These are phyloP conservation scores for Xyrichtys novacula DNA, from an alignment of 2,797 vertebrate species.

Conservation along the genomic window DNA sequence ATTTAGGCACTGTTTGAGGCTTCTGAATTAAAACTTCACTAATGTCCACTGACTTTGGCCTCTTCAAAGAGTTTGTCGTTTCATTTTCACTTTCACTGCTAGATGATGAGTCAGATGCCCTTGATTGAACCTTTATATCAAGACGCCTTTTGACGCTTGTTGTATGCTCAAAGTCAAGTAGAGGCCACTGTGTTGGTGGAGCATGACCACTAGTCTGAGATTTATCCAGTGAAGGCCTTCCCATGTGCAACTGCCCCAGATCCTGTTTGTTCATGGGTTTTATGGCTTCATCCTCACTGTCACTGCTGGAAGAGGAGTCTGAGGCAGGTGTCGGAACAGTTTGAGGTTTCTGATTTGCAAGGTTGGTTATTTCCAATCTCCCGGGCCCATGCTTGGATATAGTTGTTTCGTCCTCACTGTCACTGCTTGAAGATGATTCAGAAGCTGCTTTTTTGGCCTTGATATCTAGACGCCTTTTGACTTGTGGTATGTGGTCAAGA, in stretches of 20 bases:
- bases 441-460: neutral
- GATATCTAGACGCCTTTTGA: constrained; percentile 36
- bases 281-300: constrained; percentile 6
- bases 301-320: neutral
- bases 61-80: neutral
- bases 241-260: accelerated
- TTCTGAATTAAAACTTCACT: accelerated
- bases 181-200: constrained; percentile 7
- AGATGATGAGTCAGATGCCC: neutral
- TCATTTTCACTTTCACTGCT: constrained; percentile 29
- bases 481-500: accelerated
- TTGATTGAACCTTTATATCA: constrained; percentile 30
- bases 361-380: no score
- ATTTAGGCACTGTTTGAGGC: neutral
- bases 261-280: neutral
- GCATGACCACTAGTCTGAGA: neutral
- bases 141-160: constrained; percentile 14
- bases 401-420: constrained; percentile 9
- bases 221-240: accelerated
- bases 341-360: no score
- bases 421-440: constrained; percentile 28
- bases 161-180: constrained; percentile 9
- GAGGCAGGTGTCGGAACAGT: no score
- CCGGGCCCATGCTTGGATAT: no score
- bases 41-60: neutral